Base-by-base conservation (phyloP, 2,797 vertebrate species). In the Margarornis squamiger region DNA sequence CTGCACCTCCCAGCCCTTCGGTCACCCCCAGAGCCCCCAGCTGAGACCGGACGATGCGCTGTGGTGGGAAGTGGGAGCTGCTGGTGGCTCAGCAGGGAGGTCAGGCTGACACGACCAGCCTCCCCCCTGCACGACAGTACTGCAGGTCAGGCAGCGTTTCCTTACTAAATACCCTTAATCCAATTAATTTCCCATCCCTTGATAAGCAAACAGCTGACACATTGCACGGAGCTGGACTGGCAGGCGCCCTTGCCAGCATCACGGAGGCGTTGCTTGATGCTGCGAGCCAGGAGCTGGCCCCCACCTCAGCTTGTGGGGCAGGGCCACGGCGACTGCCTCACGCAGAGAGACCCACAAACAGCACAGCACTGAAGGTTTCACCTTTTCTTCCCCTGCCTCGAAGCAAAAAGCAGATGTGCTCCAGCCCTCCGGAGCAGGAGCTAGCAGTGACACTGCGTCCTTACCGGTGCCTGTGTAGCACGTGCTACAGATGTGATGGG, bases 91-190 rank as follows among this genome's bases (percentile, higher is more conserved):
- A 12, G 72, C 66, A 80, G 41, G 52, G 46, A 63, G 43, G 66
- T 7, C 43, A 41, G 68, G 39, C 41, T 11, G 17, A 3, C 24
- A 22, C 3, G 2, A 74, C 71, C 83, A 79, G 62, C 75, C 90
- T 29, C 54, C 34, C 34, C 48, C 48, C 57, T 65, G 34, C 76
- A 22, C 0, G 7, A 21, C 20, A 67, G 71, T 14, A 46, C 54
- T 57, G 67, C 52, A 38, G 57, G 59, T 43, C 62, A 63, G 72
- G 71, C 61, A 32, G 65, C 6, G 23, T 76, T 93, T 75, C 49
- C 66, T 85, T 77, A 92, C 95, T 95, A 95, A 91, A 92, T 52
- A 89, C 75, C 72, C 71, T 71, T 92, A 90, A 90, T 76, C 68
- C 24, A 61, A 93, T 88, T 95, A 95, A 96, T 86, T 86, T 43